Conservation (phyloP, 2,113 vertebrate species). For the Hippolais icterina region DNA sequence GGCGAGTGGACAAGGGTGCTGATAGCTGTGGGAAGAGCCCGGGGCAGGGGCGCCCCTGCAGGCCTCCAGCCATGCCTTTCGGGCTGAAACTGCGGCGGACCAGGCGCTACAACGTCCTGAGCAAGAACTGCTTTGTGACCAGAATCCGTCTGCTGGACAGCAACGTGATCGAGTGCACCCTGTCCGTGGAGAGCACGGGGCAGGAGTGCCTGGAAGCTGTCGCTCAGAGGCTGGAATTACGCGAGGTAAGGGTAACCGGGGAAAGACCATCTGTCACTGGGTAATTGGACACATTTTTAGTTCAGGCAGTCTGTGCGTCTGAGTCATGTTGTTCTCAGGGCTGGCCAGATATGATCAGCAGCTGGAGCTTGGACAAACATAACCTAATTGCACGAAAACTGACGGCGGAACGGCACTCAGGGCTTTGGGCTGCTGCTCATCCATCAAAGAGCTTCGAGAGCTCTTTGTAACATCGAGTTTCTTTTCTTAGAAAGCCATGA, state of each 20-base stretch:
- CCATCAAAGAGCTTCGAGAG: background rate
- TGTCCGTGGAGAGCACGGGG: conserved; percentile 94
- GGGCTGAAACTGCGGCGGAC: conserved; percentile 90
- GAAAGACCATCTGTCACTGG: background rate
- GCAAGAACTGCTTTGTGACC: conserved; percentile 97
- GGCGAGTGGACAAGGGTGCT: conserved; percentile 11
- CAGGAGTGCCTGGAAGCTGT: conserved; percentile 96
- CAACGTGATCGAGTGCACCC: conserved; percentile 91
- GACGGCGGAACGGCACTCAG: background rate
- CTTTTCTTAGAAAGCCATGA: background rate
- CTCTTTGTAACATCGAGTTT: background rate
- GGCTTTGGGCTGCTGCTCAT: background rate
- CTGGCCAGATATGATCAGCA: background rate
- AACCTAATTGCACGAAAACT: background rate
- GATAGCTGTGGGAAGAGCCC: background rate
- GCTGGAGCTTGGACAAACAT: background rate
- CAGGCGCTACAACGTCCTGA: conserved; percentile 94
- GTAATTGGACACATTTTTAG: background rate
- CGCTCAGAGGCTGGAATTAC: conserved; percentile 90
- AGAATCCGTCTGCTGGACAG: conserved; percentile 90
- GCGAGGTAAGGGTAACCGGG: conserved; percentile 81
- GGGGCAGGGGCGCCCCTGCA: background rate
- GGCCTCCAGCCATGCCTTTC: conserved; percentile 88
- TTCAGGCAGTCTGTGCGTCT: background rate
- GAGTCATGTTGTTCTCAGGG: background rate